Percentiles rank a stretch among this genome's conserved stretches.
Conservation (phyloP, 2,888 invertebrate genomes). For the Euzetes globulus region DNA sequence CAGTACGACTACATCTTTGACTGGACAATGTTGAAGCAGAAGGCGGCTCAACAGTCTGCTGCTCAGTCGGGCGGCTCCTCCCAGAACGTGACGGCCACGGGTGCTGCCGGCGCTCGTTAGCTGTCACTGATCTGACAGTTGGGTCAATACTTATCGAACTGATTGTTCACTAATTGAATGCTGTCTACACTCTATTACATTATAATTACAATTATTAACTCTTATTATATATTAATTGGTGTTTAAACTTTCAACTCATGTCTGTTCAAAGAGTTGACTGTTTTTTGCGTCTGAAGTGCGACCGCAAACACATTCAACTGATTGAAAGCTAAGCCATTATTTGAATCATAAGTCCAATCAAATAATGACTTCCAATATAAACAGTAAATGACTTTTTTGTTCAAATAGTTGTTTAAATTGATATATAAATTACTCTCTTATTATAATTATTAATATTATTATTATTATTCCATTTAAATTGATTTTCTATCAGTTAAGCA, state of each 20-base stretch:
- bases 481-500: not conserved
- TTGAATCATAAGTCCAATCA: slow-evolving; percentile 5
- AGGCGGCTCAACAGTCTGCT: slow-evolving; percentile 56
- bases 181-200: slow-evolving; percentile 1
- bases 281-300: not conserved
- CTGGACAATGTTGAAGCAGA: slow-evolving; percentile 63
- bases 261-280: not conserved
- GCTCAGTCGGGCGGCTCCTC: slow-evolving; percentile 43
- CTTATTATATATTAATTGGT: not conserved
- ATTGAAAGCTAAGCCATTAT: not conserved
- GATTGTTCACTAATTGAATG: not conserved
- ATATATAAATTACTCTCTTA: not conserved
- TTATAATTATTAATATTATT: slow-evolving; percentile 10
- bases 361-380: not conserved
- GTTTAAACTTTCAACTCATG: not conserved
- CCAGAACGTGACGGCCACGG: slow-evolving; percentile 40
- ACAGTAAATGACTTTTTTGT: not conserved
- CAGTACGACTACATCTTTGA: slow-evolving; percentile 99
- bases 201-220: not conserved
- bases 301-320: not conserved
- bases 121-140: not conserved
- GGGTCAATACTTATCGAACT: not conserved
- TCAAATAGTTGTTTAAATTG: not conserved
- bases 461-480: not conserved
- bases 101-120: slow-evolving; percentile 34